phyloP scores from a whole-genome alignment of 1,140 invertebrate genomes.

The Venustaconcha ellipsiformis region DNA sequence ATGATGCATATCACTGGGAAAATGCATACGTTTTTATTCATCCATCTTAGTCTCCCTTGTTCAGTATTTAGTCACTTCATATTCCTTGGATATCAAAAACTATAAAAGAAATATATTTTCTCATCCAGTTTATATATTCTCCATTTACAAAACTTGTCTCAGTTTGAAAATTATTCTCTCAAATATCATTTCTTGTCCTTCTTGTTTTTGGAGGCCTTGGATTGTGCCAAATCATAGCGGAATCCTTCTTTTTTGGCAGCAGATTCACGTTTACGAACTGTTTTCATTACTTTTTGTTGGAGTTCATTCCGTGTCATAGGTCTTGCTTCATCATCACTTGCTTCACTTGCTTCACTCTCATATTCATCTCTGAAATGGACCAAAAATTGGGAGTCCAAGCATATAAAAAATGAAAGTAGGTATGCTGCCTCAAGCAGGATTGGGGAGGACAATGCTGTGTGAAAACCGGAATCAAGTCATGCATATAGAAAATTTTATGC shows the following conservation, averaged over 20 bases:
- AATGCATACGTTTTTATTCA: too few species aligned
- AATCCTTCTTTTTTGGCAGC: slow-evolving; percentile 61
- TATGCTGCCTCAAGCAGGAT: background rate
- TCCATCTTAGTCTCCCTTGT: too few species aligned
- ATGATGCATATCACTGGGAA: too few species aligned
- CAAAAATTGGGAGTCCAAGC: slow-evolving; percentile 4
- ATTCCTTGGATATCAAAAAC: too few species aligned
- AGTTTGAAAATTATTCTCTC: too few species aligned
- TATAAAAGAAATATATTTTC: too few species aligned
- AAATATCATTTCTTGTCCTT: slow-evolving; percentile 56
- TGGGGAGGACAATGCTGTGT: too few species aligned
- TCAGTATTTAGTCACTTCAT: too few species aligned
- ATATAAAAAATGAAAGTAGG: background rate
- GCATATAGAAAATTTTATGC: background rate
- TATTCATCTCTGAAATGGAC: slow-evolving; percentile 63
- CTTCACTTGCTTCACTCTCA: slow-evolving; percentile 66
- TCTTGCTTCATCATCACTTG: slow-evolving; percentile 62
- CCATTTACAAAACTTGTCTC: too few species aligned
- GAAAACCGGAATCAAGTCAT: too few species aligned
- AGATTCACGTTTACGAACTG: slow-evolving; percentile 66
- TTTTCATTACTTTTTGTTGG: slow-evolving; percentile 66
- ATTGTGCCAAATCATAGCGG: slow-evolving; percentile 63
- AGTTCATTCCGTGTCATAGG: slow-evolving; percentile 66
- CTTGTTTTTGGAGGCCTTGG: slow-evolving; percentile 60
- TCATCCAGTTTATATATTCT: too few species aligned